Percentiles rank a stretch among this genome's conserved stretches.
Evolutionary conservation across 1,140 invertebrate genomes (phyloP).

Genomic region (Zaprionus nigranus): DNA sequence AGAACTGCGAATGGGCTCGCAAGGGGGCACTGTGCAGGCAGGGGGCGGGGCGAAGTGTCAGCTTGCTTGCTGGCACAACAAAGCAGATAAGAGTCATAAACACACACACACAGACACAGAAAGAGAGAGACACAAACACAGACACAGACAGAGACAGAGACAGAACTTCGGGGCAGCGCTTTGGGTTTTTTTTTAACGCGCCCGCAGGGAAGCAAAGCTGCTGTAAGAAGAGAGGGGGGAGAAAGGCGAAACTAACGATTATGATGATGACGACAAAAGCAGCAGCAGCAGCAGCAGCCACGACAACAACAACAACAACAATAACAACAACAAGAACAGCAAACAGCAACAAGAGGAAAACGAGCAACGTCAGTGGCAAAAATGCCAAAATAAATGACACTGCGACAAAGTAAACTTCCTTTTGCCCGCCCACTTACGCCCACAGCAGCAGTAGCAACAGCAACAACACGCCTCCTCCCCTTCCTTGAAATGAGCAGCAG

Average conservation of each 20-base stretch:
- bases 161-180: slow-evolving; percentile 9
- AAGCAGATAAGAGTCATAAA: slow-evolving; percentile 77
- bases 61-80: slow-evolving; percentile 57
- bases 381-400: slow-evolving; percentile 80
- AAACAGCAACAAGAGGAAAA: background rate
- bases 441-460: slow-evolving; percentile 12
- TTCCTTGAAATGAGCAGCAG: slow-evolving; percentile 51
- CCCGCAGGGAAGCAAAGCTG: background rate
- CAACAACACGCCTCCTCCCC: background rate
- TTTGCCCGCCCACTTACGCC: slow-evolving; percentile 27
- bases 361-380: slow-evolving; percentile 55
- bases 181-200: slow-evolving; percentile 51
- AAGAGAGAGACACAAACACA: slow-evolving; percentile 8
- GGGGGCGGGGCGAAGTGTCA: slow-evolving; percentile 4
- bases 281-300: slow-evolving; percentile 24
- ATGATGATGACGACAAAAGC: slow-evolving; percentile 73
- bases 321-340: slow-evolving; percentile 12
- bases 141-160: background rate
- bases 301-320: slow-evolving; percentile 2
- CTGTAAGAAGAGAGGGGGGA: background rate
- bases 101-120: slow-evolving; percentile 46
- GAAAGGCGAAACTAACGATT: slow-evolving; percentile 65
- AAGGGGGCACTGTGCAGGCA: background rate
- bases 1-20: slow-evolving; percentile 1
- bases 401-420: slow-evolving; percentile 80